These are phyloP conservation scores for Sturnus vulgaris DNA, from an alignment of 2,113 vertebrate species.

Conservation along the genomic window DNA sequence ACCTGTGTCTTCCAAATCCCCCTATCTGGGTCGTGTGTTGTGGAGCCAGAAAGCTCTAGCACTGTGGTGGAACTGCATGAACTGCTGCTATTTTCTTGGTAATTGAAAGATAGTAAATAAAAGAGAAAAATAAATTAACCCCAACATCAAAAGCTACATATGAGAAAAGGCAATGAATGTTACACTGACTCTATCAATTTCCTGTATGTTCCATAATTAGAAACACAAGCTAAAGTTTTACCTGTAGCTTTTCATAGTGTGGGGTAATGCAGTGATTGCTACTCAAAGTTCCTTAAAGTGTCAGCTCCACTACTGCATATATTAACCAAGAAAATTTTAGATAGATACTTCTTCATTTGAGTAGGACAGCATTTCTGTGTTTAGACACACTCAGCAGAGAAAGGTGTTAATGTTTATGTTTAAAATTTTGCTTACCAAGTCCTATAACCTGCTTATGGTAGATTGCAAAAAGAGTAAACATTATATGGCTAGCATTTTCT, in stretches of 20 bases:
- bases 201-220: background rate
- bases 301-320: rapidly evolving
- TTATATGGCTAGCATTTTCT: background rate
- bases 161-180: background rate
- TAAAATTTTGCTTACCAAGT: background rate
- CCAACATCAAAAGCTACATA: background rate
- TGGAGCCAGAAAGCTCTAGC: rapidly evolving
- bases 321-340: background rate
- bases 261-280: background rate
- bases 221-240: background rate
- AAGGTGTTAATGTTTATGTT: background rate
- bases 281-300: background rate
- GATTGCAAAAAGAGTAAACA: background rate
- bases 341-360: background rate
- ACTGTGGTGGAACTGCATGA: background rate
- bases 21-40: background rate
- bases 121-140: background rate
- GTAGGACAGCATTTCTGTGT: background rate
- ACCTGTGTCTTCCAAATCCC: background rate
- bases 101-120: background rate
- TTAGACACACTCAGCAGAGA: background rate
- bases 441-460: background rate
- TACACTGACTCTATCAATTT: background rate
- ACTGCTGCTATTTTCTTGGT: background rate
- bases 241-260: background rate